Conservation (phyloP, 2,888 invertebrate species). For the Abrostola triplasia region DNA sequence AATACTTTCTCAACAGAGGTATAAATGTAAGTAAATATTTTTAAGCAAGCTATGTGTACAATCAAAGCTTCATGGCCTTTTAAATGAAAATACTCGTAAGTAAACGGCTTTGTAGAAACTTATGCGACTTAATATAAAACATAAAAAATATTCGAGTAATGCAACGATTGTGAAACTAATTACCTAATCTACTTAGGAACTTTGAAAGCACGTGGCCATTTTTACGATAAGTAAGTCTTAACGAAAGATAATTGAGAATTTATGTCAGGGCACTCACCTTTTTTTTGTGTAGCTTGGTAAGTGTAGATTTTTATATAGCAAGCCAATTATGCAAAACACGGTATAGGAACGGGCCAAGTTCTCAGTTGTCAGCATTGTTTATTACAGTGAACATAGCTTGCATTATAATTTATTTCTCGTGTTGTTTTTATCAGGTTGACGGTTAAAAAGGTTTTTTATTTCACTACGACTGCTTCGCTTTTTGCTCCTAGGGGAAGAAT, state of each 20-base stretch:
- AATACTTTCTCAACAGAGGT: constrained; percentile 10
- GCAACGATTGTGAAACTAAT: neutral
- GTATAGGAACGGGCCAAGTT: neutral
- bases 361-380: neutral
- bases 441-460: too few species aligned
- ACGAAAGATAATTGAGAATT: neutral
- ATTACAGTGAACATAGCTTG: too few species aligned
- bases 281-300: neutral
- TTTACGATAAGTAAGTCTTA: neutral
- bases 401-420: too few species aligned
- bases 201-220: constrained; percentile 1
- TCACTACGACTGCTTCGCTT: too few species aligned
- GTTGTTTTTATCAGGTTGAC: too few species aligned
- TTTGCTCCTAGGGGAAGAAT: too few species aligned
- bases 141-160: too few species aligned
- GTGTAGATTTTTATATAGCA: neutral
- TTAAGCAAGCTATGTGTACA: neutral
- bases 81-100: too few species aligned
- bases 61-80: too few species aligned
- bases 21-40: constrained; percentile 6
- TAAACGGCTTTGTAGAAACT: too few species aligned
- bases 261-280: neutral
- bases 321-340: neutral
- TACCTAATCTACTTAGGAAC: neutral
- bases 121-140: too few species aligned